Percentiles rank a stretch among this genome's conserved stretches.
Evolutionary conservation across 2,113 vertebrate species (phyloP).

Genomic region (Todiramphus saurophagus): DNA sequence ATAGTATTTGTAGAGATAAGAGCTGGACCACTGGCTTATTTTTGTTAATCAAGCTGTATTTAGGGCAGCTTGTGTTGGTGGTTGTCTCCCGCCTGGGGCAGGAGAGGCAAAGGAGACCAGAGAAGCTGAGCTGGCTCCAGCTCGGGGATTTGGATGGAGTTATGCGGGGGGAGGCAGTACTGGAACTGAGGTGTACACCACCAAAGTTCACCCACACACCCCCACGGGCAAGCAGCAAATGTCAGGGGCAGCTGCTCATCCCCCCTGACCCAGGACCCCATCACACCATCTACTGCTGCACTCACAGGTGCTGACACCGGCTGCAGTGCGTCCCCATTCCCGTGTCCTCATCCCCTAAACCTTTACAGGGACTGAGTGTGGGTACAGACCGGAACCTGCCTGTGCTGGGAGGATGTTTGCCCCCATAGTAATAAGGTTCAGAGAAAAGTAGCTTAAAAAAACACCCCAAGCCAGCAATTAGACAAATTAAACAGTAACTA

Average conservation of each 20-base stretch:
- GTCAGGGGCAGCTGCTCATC: background rate
- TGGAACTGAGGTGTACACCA: background rate
- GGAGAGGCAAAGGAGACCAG: rapidly evolving
- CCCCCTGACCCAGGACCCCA: background rate
- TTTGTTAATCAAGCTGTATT: background rate
- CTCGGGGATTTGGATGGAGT: background rate
- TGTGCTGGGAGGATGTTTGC: background rate
- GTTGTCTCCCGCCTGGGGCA: background rate
- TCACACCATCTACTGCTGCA: rapidly evolving
- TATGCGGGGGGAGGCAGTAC: background rate
- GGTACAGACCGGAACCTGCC: background rate
- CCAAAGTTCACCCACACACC: rapidly evolving
- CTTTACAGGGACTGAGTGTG: rapidly evolving
- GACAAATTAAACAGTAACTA: background rate
- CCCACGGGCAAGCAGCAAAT: rapidly evolving
- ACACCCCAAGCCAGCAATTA: too few species aligned
- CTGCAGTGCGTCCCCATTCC: rapidly evolving
- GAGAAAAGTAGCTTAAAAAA: background rate
- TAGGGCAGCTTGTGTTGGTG: background rate
- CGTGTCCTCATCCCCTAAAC: rapidly evolving
- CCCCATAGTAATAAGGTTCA: background rate
- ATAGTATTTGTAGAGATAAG: background rate
- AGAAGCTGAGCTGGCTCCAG: rapidly evolving
- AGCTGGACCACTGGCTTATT: background rate
- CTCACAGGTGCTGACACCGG: background rate